Conservation (phyloP, 2,888 invertebrate genomes). For the Lobophora halterata region DNA sequence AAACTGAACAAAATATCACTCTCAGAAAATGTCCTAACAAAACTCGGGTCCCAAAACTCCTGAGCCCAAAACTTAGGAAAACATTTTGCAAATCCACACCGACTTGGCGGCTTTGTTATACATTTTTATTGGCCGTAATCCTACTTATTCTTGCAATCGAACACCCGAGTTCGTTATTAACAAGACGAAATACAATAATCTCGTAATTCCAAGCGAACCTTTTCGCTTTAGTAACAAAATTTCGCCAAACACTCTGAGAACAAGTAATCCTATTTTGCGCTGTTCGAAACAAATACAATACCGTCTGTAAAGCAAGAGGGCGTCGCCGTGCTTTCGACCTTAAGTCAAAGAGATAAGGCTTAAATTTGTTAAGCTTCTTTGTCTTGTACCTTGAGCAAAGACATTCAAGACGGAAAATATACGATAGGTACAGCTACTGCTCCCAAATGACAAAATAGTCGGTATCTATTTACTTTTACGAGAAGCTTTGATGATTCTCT, state of each 20-base stretch:
- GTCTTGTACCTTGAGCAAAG: constrained; percentile 20
- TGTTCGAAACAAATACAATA: constrained; percentile 42
- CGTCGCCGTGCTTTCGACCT: constrained; percentile 19
- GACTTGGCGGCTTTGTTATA: constrained; percentile 36
- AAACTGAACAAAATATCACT: neutral
- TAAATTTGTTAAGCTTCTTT: constrained; percentile 8
- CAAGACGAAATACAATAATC: constrained; percentile 41
- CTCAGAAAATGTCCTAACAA: neutral
- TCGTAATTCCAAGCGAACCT: constrained; percentile 40
- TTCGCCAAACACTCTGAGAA: constrained; percentile 39
- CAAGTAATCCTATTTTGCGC: constrained; percentile 48
- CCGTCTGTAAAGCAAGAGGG: constrained; percentile 30
- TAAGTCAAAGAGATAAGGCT: constrained; percentile 20
- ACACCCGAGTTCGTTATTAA: constrained; percentile 40
- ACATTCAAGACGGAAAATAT: constrained; percentile 23
- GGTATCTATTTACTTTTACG: constrained; percentile 17
- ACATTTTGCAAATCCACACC: constrained; percentile 31
- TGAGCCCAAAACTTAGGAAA: constrained; percentile 24
- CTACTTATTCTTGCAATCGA: constrained; percentile 36
- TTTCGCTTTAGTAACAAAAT: constrained; percentile 44
- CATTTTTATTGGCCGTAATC: constrained; percentile 40
- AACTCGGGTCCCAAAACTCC: constrained; percentile 11
- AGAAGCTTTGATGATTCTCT: constrained; percentile 23
- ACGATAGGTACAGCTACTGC: constrained; percentile 16
- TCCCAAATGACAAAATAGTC: constrained; percentile 23